A percentile compares a stretch with the other conserved stretches of the same genome.
phyloP scores from a whole-genome alignment of 2,888 invertebrate species.

The Nemurella pictetii region DNA sequence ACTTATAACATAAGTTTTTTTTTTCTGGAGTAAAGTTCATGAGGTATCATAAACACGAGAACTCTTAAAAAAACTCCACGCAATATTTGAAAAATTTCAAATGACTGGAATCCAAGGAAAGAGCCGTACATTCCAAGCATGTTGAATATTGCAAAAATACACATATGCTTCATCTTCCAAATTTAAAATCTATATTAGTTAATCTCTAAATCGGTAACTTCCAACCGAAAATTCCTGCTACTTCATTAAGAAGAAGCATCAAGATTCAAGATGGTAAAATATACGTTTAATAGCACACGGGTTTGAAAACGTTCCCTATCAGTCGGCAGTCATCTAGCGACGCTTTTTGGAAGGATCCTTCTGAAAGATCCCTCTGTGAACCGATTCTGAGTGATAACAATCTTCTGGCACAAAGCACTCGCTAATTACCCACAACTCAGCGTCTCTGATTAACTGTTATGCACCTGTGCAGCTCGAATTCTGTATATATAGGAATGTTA shows the following conservation, averaged over 20 bases:
- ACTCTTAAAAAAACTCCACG: too few species aligned
- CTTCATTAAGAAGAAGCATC: neutral
- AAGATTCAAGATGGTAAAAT: neutral
- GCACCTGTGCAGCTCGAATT: neutral
- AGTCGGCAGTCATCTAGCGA: neutral
- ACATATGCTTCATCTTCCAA: neutral
- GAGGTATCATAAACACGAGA: too few species aligned
- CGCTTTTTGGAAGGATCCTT: neutral
- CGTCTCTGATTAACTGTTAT: neutral
- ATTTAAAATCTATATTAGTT: neutral
- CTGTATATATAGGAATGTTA: too few species aligned
- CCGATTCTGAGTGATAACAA: neutral
- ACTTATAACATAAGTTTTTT: too few species aligned
- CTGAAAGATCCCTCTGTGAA: neutral
- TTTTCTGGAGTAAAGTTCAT: too few species aligned
- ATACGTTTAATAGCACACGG: too few species aligned
- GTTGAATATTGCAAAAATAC: neutral
- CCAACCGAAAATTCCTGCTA: neutral
- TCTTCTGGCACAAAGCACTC: neutral
- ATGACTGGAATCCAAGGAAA: too few species aligned
- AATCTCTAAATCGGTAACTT: neutral
- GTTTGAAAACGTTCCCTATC: neutral
- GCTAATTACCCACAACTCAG: neutral
- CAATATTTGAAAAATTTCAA: too few species aligned
- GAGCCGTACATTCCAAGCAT: too few species aligned